A percentile compares a stretch with the other conserved stretches of the same genome.
phyloP scores from a whole-genome alignment of 2,797 vertebrate genomes.

The Cynopterus sphinx region DNA sequence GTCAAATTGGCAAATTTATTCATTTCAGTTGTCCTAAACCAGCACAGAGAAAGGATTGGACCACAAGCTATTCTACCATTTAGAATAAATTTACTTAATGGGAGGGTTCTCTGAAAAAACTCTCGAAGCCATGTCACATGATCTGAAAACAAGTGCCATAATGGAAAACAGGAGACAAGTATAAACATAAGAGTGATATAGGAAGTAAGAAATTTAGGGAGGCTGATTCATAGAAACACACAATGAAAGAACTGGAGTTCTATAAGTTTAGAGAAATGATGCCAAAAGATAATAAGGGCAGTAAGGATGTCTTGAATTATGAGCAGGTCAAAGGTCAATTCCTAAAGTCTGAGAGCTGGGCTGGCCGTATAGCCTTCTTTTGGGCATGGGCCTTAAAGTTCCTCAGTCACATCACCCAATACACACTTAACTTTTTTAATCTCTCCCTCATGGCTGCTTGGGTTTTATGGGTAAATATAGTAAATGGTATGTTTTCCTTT shows the following conservation, averaged over 20 bases:
- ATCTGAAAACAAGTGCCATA: not conserved
- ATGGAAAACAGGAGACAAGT: accelerated
- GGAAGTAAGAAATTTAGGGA: not conserved
- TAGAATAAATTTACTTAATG: not conserved
- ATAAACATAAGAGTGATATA: not conserved
- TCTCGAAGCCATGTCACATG: not conserved
- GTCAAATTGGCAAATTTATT: not conserved
- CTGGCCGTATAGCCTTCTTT: not conserved
- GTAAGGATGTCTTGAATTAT: accelerated
- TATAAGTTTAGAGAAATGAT: not conserved
- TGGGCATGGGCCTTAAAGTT: not conserved
- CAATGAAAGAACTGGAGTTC: not conserved
- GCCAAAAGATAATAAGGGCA: accelerated
- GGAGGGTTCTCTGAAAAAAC: not conserved
- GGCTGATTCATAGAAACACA: not conserved
- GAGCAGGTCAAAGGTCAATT: not conserved
- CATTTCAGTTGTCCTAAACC: not conserved
- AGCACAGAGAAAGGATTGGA: not conserved
- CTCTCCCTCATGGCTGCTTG: not conserved
- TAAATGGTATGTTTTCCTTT: not conserved
- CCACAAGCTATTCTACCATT: not conserved
- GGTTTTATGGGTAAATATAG: not conserved
- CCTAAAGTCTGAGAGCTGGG: not conserved
- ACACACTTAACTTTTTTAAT: not conserved
- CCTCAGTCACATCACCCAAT: not conserved